Evolutionary conservation across 2,797 vertebrate species (phyloP), one percentile per base, ranked within the genome.

Genomic region (Darevskia mixta): DNA sequence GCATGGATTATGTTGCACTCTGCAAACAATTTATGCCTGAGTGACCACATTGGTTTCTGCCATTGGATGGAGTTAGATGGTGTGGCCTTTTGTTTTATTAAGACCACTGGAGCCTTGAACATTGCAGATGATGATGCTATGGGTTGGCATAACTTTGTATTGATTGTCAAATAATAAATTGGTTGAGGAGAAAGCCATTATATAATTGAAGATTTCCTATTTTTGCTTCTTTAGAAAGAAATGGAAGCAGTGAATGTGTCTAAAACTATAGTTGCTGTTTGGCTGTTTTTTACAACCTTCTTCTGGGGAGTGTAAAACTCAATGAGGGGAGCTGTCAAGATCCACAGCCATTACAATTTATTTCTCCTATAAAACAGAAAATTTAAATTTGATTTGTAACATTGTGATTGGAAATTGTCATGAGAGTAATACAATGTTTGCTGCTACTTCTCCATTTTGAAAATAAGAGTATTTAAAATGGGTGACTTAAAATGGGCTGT

Each of bases 351-450:
- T 84, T 84, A 49, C 27, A 35, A 77, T 49, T 66, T 82, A 73
- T 82, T 71, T 38, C 29, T 35, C 15, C 83, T 25, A 29, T 5
- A 45, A 38, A 79, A 79, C 20, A 80, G 78, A 49, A 66, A 75
- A 79, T 72, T 61, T 17, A 84, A 67, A 79, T 84, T 79, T 79
- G 49, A 84, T 84, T 84, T 85, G 82, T 79, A 85, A 79, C 76
- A 29, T 69, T 82, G 82, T 71, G 82, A 71, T 83, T 72, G 75
- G 35, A 79, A 38, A 88, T 78, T 83, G 66, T 71, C 81, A 88
- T 25, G 66, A 88, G 75, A 88, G 83, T 75, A 78, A 61, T 61
- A 71, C 61, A 32, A 23, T 43, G 45, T 32, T n/a, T 45, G 13
- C 61, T 64, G 77, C 49, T 17, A 35, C 66, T 58, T 67, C 77